These are phyloP conservation scores for Coreoperca whiteheadi DNA, from an alignment of 2,113 vertebrate species.

Conservation along the genomic window DNA sequence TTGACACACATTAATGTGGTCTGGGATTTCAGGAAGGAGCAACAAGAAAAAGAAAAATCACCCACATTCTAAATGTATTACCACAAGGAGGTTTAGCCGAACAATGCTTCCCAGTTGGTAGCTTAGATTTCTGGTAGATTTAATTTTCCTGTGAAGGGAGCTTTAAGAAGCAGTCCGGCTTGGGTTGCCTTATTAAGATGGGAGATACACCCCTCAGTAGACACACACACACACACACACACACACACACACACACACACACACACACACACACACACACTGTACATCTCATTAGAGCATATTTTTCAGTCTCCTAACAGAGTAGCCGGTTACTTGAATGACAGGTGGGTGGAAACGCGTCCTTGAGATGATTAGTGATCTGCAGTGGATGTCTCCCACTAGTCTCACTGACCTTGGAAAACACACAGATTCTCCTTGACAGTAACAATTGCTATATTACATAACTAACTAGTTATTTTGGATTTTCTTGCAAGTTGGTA, in stretches of 20 bases:
- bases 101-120: neutral
- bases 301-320: conserved; percentile 9
- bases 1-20: neutral
- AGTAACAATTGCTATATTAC: neutral
- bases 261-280: neutral
- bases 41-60: neutral
- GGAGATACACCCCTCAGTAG: neutral
- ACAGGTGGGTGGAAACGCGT: conserved; percentile 37
- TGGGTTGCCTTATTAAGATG: no score
- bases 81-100: neutral
- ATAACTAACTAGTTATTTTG: neutral
- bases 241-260: neutral
- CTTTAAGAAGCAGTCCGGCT: neutral
- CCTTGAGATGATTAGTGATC: conserved; percentile 6
- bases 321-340: conserved; percentile 21
- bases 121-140: neutral
- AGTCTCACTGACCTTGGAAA: conserved; percentile 10
- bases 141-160: neutral
- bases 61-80: neutral
- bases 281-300: conserved; percentile 10
- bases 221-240: neutral
- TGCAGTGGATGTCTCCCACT: neutral
- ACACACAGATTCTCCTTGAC: neutral
- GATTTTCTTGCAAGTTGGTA: neutral
- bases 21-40: neutral